Percentiles rank a stretch among this genome's conserved stretches.
Conservation (phyloP, 2,113 vertebrate genomes). For the Python bivittatus region DNA sequence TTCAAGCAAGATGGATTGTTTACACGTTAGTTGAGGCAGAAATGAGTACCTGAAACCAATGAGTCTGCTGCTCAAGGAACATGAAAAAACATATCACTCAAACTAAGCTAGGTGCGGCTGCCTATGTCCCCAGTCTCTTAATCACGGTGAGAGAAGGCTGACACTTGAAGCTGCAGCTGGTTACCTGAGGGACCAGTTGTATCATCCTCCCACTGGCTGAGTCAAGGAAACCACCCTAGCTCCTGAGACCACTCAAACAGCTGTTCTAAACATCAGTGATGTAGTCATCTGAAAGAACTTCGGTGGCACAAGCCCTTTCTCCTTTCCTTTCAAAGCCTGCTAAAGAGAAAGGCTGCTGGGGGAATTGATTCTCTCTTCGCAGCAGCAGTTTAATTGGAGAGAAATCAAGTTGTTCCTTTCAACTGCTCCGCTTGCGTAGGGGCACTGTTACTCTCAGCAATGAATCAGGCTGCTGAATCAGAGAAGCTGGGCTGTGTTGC, state of each 20-base stretch:
- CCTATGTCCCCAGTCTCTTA: not conserved
- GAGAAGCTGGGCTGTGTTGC: not conserved
- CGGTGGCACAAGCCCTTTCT: not conserved
- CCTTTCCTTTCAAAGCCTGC: not conserved
- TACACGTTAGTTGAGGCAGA: not conserved
- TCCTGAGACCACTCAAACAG: not conserved
- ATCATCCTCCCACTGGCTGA: slow-evolving; percentile 10
- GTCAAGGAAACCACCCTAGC: not conserved
- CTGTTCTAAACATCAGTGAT: not conserved
- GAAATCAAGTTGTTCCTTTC: slow-evolving; percentile 35
- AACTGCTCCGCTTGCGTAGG: slow-evolving; percentile 34
- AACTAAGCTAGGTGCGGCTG: fast-evolving
- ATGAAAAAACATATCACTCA: fast-evolving
- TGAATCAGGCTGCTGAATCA: slow-evolving; percentile 19
- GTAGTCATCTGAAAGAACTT: not conserved
- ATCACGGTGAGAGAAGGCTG: not conserved
- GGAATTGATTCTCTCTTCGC: slow-evolving; percentile 27
- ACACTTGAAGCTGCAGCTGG: slow-evolving; percentile 3
- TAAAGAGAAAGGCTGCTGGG: slow-evolving; percentile 36
- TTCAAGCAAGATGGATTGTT: not conserved
- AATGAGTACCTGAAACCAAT: not conserved
- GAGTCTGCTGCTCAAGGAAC: not conserved
- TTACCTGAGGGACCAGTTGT: not conserved
- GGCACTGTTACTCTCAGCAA: not conserved
- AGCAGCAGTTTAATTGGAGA: slow-evolving; percentile 52